These are phyloP conservation scores for Ctenodactylus gundi DNA, from an alignment of 2,113 vertebrate species.

Conservation along the genomic window DNA sequence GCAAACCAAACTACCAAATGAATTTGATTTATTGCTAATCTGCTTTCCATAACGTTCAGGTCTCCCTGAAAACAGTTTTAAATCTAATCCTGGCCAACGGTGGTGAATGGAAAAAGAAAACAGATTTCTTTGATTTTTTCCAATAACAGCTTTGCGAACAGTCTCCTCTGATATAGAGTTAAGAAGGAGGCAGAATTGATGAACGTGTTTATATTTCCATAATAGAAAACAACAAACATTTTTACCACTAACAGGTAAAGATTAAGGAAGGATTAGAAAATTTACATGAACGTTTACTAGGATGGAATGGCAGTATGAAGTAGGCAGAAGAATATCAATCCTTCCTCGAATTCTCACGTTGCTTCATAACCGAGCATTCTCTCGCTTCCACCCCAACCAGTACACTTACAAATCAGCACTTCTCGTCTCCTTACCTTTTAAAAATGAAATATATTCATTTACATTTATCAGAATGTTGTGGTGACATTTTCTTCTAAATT, in stretches of 20 bases:
- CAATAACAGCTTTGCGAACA: conserved; percentile 29
- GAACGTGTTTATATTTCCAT: background rate
- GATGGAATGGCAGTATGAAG: background rate
- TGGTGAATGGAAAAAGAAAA: conserved; percentile 48
- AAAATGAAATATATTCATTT: background rate
- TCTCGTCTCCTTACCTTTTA: background rate
- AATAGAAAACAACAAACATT: background rate
- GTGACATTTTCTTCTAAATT: conserved; percentile 47
- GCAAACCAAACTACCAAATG: conserved; percentile 40
- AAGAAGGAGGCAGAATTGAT: background rate
- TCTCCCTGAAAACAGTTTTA: conserved; percentile 41
- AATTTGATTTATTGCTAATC: conserved; percentile 31
- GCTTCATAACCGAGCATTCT: background rate
- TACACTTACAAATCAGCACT: background rate
- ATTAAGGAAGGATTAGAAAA: conserved; percentile 28
- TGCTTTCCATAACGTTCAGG: conserved; percentile 5
- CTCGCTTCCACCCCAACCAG: background rate
- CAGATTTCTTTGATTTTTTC: conserved; percentile 26
- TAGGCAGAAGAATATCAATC: background rate
- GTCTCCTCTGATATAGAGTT: background rate
- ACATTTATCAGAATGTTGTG: conserved; percentile 8
- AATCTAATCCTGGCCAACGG: conserved; percentile 22
- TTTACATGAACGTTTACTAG: background rate
- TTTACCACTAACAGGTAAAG: conserved; percentile 12
- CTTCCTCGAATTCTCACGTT: background rate